Base-by-base conservation (phyloP, 2,797 vertebrate genomes). In the Xiphorhynchus erythropygius region DNA sequence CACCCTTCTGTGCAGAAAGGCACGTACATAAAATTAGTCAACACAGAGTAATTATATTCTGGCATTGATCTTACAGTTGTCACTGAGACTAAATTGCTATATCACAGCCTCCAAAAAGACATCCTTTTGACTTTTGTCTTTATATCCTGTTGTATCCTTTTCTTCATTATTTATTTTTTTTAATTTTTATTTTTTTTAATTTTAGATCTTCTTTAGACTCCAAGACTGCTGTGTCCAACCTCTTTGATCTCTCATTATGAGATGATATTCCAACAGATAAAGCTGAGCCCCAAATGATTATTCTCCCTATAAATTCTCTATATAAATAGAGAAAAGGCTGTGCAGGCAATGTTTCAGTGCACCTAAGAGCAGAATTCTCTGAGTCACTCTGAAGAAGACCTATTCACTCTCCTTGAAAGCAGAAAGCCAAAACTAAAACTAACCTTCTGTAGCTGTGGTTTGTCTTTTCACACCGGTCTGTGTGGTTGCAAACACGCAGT, bases 91-190 rank as follows among this genome's bases (percentile, higher is more conserved):
- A 37, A 78, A 64, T 24, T 71, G 16, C n/a, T 81, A 21, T 13
- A 67, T 22, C 11, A 16, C 18, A 46, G 22, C 5, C 10, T 37
- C 18, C 2, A 32, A 81, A 71, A 73, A 37, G 7, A 39, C 1
- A 3, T 39, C 1, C 30, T 92, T 63, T 70, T 50, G 6, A 10
- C 8, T 64, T 94, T 87, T 69, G 12, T 13, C 10, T 77, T 91
- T 70, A n/a, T 41, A 60, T 39, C 3, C 2, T 32, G 4, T 32
- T 46, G 5, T 1, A 15, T 15, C 3, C 2, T 28, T 68, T 60
- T 25, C 3, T 16, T 14, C 14, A 17, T 44, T 50, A 33, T 53
- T 6, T 3, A 24, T 25, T 27, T 30, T 37, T 35, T 15, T 4
- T 13, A 14, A 13, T 18, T 46, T 14, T 35, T 50, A 5, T 8